Evolutionary conservation across 2,113 vertebrate genomes (phyloP).

Genomic region (Tympanuchus pallidicinctus): DNA sequence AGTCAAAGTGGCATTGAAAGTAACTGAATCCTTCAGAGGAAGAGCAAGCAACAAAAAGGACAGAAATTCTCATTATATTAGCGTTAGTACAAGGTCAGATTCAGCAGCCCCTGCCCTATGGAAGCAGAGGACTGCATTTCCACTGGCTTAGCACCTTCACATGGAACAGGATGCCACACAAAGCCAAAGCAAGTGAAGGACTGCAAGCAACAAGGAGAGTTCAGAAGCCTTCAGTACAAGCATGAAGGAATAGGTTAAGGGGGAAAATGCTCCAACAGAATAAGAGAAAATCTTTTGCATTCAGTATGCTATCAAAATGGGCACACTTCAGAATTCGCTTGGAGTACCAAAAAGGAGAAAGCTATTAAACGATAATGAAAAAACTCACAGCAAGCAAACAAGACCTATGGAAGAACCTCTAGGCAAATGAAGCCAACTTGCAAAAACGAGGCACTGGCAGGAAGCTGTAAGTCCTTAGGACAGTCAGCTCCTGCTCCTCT

Average conservation of each 20-base stretch:
- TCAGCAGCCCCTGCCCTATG: neutral
- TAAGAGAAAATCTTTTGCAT: neutral
- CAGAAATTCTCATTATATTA: neutral
- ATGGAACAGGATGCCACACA: neutral
- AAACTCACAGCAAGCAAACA: neutral
- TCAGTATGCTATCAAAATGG: neutral
- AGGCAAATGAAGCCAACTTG: neutral
- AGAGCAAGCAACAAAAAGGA: neutral
- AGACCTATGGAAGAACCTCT: neutral
- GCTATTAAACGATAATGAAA: neutral
- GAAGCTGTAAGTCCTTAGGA: neutral
- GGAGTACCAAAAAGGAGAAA: neutral
- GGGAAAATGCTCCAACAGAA: neutral
- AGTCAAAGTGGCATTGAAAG: neutral
- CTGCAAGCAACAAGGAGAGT: neutral
- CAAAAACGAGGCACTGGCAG: neutral
- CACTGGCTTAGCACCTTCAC: neutral
- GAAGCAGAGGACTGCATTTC: neutral
- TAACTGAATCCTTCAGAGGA: neutral
- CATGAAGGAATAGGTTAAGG: neutral
- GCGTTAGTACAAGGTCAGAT: neutral
- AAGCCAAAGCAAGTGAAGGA: neutral
- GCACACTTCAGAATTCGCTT: neutral
- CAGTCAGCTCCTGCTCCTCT: neutral
- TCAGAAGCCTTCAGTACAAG: neutral